A percentile compares a stretch with the other conserved stretches of the same genome.
Conservation (phyloP, 2,113 vertebrate genomes). For the Podocnemis expansa region DNA sequence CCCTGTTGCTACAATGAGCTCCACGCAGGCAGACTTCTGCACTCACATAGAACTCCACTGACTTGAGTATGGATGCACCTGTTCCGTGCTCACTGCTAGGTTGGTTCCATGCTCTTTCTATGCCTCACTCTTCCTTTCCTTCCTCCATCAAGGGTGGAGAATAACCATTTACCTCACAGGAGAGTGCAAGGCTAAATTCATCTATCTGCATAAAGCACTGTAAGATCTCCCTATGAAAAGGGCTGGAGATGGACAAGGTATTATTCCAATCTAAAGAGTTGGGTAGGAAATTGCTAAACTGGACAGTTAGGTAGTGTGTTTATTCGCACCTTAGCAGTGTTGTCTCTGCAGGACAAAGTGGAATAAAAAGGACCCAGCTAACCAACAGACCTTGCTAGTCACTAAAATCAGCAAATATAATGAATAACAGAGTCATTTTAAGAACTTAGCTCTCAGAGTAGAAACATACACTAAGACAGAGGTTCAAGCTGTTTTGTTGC, state of each 20-base stretch:
- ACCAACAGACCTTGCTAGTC: not conserved
- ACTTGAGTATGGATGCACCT: not conserved
- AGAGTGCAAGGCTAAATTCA: not conserved
- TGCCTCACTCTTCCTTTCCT: not conserved
- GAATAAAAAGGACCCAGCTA: not conserved
- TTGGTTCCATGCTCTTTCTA: not conserved
- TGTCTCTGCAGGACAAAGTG: not conserved
- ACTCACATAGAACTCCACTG: not conserved
- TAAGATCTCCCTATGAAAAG: not conserved
- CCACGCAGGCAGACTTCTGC: not conserved
- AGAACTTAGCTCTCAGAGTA: not conserved
- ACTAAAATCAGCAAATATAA: not conserved
- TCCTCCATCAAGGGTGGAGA: not conserved
- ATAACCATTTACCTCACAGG: not conserved
- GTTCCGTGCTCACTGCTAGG: not conserved
- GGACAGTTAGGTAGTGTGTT: not conserved
- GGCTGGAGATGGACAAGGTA: not conserved
- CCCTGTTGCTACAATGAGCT: accelerated
- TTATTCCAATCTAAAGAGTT: not conserved
- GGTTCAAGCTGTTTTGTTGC: too few species aligned
- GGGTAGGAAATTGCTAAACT: not conserved
- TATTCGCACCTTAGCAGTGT: not conserved
- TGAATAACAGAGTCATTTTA: not conserved
- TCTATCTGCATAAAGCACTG: not conserved
- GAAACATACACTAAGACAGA: not conserved